Conservation (phyloP, 2,888 invertebrate genomes). For the Busseola fusca region DNA sequence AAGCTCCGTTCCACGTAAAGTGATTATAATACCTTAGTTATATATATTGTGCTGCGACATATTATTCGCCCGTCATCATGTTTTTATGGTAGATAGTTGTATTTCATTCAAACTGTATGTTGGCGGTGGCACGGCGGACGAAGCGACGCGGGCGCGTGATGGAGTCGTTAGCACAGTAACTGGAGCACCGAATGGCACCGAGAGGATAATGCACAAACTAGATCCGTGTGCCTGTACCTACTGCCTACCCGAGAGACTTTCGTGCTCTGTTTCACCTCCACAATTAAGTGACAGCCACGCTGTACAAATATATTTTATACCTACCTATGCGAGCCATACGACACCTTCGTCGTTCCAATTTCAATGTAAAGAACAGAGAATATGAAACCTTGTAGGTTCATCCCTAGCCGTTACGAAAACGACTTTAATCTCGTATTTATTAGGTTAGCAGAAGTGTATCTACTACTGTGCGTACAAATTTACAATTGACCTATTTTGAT, state of each 20-base stretch:
- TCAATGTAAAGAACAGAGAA: conserved; percentile 33
- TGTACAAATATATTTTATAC: conserved; percentile 42
- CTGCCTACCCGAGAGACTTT: conserved; percentile 67
- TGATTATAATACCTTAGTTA: not conserved
- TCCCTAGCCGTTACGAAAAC: not conserved
- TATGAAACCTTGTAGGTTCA: conserved; percentile 37
- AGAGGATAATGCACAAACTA: conserved; percentile 74
- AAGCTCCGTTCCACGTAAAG: not conserved
- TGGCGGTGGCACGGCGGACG: conserved; percentile 29
- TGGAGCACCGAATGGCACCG: conserved; percentile 71
- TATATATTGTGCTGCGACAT: conserved; percentile 10
- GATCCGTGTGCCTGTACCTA: conserved; percentile 60
- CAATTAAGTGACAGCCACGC: conserved; percentile 65
- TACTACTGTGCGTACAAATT: not conserved
- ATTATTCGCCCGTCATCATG: conserved; percentile 19
- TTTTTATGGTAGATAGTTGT: conserved; percentile 7
- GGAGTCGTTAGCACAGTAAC: conserved; percentile 73
- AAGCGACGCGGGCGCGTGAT: conserved; percentile 59
- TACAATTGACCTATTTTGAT: conserved; percentile 14
- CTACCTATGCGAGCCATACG: conserved; percentile 30
- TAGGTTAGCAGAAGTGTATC: conserved; percentile 1
- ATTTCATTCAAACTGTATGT: conserved; percentile 35
- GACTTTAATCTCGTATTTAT: conserved; percentile 1
- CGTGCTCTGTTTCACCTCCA: conserved; percentile 83
- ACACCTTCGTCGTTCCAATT: conserved; percentile 46